Conservation (phyloP, 2,113 vertebrate genomes). For the Catharus fuscescens region DNA sequence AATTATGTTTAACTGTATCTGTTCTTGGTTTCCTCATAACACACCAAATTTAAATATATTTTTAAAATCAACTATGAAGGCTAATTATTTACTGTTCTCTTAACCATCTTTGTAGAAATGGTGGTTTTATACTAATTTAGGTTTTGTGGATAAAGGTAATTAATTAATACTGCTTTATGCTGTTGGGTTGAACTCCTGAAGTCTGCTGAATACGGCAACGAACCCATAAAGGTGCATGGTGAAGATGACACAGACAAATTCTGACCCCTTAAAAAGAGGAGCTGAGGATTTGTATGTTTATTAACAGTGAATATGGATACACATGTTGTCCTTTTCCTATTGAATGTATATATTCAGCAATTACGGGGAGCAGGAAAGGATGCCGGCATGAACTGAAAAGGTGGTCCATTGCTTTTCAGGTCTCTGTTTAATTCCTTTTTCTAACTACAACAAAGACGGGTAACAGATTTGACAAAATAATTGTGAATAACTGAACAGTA, state of each 20-base stretch:
- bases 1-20: neutral
- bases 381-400: neutral
- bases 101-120: neutral
- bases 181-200: neutral
- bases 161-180: neutral
- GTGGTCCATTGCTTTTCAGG: neutral
- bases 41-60: neutral
- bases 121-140: neutral
- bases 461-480: constrained; percentile 1
- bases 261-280: neutral
- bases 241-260: neutral
- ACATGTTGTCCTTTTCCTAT: neutral
- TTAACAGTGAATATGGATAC: neutral
- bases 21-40: neutral
- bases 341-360: neutral
- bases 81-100: neutral
- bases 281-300: neutral
- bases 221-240: neutral
- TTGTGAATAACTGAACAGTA: neutral
- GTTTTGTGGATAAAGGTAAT: neutral
- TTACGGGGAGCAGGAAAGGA: neutral
- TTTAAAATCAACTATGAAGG: neutral
- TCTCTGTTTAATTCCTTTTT: neutral
- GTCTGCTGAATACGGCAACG: neutral
- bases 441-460: neutral